Base-by-base conservation (phyloP, 2,888 invertebrate species). In the Lottia gigantea region DNA sequence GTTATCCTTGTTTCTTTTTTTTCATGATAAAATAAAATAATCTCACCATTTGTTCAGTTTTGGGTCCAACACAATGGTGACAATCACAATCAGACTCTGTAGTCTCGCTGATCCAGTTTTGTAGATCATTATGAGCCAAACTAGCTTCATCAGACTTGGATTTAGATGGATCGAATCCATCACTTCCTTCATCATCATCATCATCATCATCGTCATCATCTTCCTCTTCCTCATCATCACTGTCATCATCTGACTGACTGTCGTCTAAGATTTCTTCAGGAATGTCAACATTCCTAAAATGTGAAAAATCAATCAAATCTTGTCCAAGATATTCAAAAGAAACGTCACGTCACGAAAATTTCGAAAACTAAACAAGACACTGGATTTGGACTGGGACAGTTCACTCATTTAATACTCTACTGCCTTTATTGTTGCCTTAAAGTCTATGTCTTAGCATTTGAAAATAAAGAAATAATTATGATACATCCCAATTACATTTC, bases 61-160 rank as follows among this genome's bases (percentile, higher is more conserved):
- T 80, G 14, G 83, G 82, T 11, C 78, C 74, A 7, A 83, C 79
- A 79, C 84, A 85, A 68, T 85, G 85, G 71, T 80, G 82, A 78
- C 85, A 85, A 76, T 82, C 84, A 80, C 85, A 85, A 69, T 55
- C 55, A 6, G 40, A 40, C 19, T 55, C 55, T 55, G 55, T 19
- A 15, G 19, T 19, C 11, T 55, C 55, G 23, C 19, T 23, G 19
- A 55, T 55, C 55, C 55, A 55, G 12, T 19, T 23, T 14, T 55
- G 55, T 55, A 55, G 19, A 55, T 55, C 55, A 55, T 23, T 23
- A 55, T 55, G 55, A 23, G 23, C 23, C 3, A 23, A 15, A 55
- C 55, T 23, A 14, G 55, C 55, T 55, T 55, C 55, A 12, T 55
- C 55, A 55, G 14, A 19, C 23, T 19, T 55, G 19, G 19, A 23